phyloP scores from a whole-genome alignment of 1,140 invertebrate species.

The Atta texana region DNA sequence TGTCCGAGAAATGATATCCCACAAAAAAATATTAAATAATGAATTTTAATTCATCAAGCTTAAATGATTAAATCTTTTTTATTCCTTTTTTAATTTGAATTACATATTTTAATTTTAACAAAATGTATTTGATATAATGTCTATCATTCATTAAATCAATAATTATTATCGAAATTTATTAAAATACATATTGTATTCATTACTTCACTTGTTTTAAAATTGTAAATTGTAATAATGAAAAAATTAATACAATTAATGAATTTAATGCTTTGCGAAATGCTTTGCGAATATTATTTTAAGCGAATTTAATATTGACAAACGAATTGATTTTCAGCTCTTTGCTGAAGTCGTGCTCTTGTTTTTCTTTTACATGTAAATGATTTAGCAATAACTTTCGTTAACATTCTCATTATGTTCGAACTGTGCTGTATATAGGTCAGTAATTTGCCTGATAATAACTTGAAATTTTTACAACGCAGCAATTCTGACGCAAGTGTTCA shows the following conservation, averaged over 20 bases:
- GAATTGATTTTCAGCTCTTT: background rate
- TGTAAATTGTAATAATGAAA: background rate
- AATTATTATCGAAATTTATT: background rate
- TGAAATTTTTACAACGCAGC: slow-evolving; percentile 41
- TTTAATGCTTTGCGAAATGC: background rate
- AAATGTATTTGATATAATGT: background rate
- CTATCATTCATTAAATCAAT: background rate
- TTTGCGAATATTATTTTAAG: slow-evolving; percentile 12
- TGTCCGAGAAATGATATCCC: background rate
- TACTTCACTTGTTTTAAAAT: background rate
- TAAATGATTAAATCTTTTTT: background rate
- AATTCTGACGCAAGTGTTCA: slow-evolving; percentile 44
- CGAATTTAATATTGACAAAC: background rate
- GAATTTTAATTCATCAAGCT: background rate
- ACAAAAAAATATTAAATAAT: background rate
- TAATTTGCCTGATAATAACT: slow-evolving; percentile 47
- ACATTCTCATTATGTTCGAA: background rate
- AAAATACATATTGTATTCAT: background rate
- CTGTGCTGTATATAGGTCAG: slow-evolving; percentile 16
- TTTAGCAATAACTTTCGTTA: background rate
- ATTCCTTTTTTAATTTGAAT: background rate
- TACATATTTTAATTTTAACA: background rate
- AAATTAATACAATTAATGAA: background rate
- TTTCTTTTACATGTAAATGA: background rate
- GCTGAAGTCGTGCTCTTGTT: background rate